Base-by-base conservation (phyloP, 2,113 vertebrate species). In the Charadrius vociferus region DNA sequence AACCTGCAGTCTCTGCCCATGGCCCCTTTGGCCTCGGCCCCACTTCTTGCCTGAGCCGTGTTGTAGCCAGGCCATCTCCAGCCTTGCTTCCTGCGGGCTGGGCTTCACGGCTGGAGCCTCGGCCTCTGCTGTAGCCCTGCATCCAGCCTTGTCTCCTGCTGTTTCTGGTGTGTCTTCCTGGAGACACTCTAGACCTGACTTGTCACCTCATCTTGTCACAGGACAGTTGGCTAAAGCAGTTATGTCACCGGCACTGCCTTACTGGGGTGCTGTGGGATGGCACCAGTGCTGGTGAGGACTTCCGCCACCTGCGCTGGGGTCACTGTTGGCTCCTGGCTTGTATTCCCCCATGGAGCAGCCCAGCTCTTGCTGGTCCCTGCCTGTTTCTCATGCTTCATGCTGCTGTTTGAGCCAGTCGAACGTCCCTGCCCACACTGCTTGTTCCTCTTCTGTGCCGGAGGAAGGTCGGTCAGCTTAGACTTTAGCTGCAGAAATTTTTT, bases 21-120 rank as follows among this genome's bases (percentile, higher is more conserved):
- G 37, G 43, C 63, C 36, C 53, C 29, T 58, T 26, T 50, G 43
- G 15, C 16, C 26, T 49, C 47, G 34, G 22, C 27, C 14, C 24
- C 5, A 1, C 21, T 47, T 53, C 12, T 72, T 58, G 26, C 41
- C 34, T 3, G 26, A 56, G 59, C 59, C n/a, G 3, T 0, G 0
- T 3, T 55, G 27, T 26, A n/a, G 63, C 3, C 55, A 62, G 39
- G 11, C 9, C 30, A 30, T 29, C 53, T 81, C 36, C 23, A 66
- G 27, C 73, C 52, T 71, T 56, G 19, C 49, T 68, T 43, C 12
- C 30, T 43, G 26, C 59, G 52, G 41, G 10, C 21, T 66, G 71
- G 59, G 27, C 59, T 75, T 41, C 3, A 2, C 4, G 23, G n/a
- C 43, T n/a, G 18, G n/a, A 73, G 19, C 16, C 24, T 72, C 63